Percentiles rank a stretch among this genome's conserved stretches.
Evolutionary conservation across 92 coral and sea anemone species (phyloP).

Genomic region (Porites evermanni): DNA sequence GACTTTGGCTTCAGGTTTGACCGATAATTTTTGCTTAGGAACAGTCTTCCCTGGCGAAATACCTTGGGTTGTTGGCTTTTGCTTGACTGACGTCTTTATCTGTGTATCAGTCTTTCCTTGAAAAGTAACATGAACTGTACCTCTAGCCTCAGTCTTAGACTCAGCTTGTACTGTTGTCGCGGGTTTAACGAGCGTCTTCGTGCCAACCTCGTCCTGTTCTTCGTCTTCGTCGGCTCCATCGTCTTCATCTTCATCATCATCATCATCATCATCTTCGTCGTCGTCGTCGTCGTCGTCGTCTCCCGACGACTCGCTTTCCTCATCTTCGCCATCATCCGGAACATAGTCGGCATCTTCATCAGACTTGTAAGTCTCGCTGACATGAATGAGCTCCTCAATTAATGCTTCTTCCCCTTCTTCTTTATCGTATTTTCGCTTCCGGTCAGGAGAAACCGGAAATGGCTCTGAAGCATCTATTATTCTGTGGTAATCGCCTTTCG

Average conservation of each 20-base stretch:
- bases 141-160: no score
- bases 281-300: slow-evolving; percentile 42
- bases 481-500: slow-evolving; percentile 20
- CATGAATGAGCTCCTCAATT: slow-evolving; percentile 66
- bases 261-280: background rate
- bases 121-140: background rate
- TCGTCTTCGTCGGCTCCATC: background rate
- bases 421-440: slow-evolving; percentile 83
- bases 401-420: slow-evolving; percentile 49
- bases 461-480: slow-evolving; percentile 36
- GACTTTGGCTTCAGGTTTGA: background rate
- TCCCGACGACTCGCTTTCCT: slow-evolving; percentile 24
- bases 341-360: slow-evolving; percentile 91
- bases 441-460: slow-evolving; percentile 70
- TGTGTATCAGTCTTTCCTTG: background rate
- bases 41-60: no score
- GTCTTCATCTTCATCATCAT: slow-evolving; percentile 4
- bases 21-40: no score
- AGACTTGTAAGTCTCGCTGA: slow-evolving; percentile 70
- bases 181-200: background rate
- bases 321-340: slow-evolving; percentile 68
- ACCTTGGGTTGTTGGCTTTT: no score
- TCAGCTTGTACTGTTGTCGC: background rate
- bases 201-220: background rate
- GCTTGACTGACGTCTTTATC: no score